A percentile compares a stretch with the other conserved stretches of the same genome.
These are phyloP conservation scores for Macquaria ambigua DNA, from an alignment of 2,113 vertebrate genomes.

Conservation along the genomic window DNA sequence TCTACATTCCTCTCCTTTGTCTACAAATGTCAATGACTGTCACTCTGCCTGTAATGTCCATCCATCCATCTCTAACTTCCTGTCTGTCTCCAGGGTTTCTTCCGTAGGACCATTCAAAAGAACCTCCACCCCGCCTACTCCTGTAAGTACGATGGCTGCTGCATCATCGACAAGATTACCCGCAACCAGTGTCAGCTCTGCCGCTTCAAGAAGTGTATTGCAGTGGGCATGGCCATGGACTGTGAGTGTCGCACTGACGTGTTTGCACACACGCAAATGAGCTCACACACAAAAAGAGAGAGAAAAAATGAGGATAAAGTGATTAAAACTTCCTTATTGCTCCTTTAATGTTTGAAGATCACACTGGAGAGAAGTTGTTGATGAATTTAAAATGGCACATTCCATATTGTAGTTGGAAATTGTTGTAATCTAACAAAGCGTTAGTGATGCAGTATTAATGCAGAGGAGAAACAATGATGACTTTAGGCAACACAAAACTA, in stretches of 20 bases:
- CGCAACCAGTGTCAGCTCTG: constrained; percentile 99
- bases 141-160: constrained; percentile 98
- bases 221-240: constrained; percentile 85
- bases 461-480: background rate
- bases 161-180: constrained; percentile 98
- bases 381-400: background rate
- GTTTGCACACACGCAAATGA: constrained; percentile 26
- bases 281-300: background rate
- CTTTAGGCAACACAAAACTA: background rate
- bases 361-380: background rate
- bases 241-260: constrained; percentile 59
- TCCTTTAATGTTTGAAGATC: background rate
- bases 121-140: constrained; percentile 95
- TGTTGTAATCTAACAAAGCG: background rate
- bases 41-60: background rate
- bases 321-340: background rate
- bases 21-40: background rate
- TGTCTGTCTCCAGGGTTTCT: constrained; percentile 90
- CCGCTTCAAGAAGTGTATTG: constrained; percentile 98
- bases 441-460: background rate
- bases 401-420: background rate
- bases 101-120: constrained; percentile 98
- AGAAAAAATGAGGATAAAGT: background rate
- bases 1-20: background rate
- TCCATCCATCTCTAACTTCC: background rate